phyloP scores from a whole-genome alignment of 2,888 invertebrate species.

The Strigamia transsilvanica region DNA sequence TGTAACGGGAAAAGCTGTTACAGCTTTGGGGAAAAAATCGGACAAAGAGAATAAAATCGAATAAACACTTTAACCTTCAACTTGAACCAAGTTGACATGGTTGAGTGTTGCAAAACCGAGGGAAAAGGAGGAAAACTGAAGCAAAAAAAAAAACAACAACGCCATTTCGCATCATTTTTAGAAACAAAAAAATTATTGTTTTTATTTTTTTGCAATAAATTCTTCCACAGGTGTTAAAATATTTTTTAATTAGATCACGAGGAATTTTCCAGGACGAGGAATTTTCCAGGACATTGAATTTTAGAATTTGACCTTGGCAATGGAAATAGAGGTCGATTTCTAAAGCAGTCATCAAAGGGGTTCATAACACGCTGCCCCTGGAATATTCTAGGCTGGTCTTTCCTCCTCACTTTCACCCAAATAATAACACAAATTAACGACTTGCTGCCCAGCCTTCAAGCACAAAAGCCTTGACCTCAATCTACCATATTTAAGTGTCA shows the following conservation, averaged over 20 bases:
- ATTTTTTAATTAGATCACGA: slow-evolving; percentile 21
- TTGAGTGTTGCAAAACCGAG: not conserved
- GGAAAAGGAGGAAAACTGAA: not conserved
- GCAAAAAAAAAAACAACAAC: not conserved
- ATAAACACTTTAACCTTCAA: not conserved
- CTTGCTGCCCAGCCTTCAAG: slow-evolving; percentile 13
- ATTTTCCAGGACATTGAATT: slow-evolving; percentile 21
- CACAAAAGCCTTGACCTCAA: slow-evolving; percentile 29
- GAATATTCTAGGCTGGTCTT: not conserved
- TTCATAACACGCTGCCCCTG: slow-evolving; percentile 19
- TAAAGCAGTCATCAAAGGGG: slow-evolving; percentile 20
- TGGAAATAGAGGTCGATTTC: slow-evolving; percentile 20
- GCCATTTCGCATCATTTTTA: not conserved
- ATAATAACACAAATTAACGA: slow-evolving; percentile 26
- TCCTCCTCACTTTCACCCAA: slow-evolving; percentile 7
- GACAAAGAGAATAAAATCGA: not conserved
- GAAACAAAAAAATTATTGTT: too few relatives aligned
- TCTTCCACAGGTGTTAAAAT: slow-evolving; percentile 5
- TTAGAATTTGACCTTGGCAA: slow-evolving; percentile 18
- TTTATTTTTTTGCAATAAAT: not conserved
- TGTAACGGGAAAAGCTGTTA: too few relatives aligned
- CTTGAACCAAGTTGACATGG: not conserved
- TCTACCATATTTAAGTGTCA: slow-evolving; percentile 18
- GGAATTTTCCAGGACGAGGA: slow-evolving; percentile 2
- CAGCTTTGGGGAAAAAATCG: too few relatives aligned